Evolutionary conservation across 2,797 vertebrate genomes (phyloP).

Genomic region (Anabas testudineus): DNA sequence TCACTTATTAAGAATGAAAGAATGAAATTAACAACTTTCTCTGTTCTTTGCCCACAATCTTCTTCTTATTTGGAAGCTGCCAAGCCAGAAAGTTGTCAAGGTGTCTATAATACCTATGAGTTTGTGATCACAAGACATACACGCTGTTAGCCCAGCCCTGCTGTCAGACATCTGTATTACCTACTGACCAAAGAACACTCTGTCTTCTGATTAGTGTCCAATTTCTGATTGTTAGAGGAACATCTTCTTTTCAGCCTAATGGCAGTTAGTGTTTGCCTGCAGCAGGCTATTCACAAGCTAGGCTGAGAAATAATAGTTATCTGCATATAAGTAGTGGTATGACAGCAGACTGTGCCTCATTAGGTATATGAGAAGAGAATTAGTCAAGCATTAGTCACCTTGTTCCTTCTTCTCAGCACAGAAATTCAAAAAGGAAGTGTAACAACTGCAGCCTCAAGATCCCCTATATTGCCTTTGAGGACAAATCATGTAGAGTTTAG

Average conservation of each 20-base stretch:
- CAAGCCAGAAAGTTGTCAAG: neutral
- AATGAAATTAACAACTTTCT: neutral
- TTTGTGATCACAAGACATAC: too few relatives aligned
- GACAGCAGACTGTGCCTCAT: slow-evolving; percentile 23
- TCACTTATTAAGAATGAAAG: too few relatives aligned
- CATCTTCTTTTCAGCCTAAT: neutral
- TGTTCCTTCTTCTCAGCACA: neutral
- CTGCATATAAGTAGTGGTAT: slow-evolving; percentile 4
- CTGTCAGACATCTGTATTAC: neutral
- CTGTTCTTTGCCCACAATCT: neutral
- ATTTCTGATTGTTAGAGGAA: neutral
- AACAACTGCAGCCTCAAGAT: slow-evolving; percentile 5
- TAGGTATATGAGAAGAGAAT: slow-evolving; percentile 25
- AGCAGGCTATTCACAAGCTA: slow-evolving; percentile 1
- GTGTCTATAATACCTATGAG: neutral
- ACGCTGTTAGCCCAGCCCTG: neutral
- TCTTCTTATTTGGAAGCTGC: neutral
- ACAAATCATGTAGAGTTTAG: neutral
- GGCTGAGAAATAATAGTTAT: neutral
- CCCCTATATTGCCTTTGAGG: neutral
- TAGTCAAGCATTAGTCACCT: slow-evolving; percentile 8
- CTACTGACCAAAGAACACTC: neutral
- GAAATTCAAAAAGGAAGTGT: neutral
- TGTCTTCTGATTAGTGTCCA: slow-evolving; percentile 11
- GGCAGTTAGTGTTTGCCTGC: neutral